phyloP scores from a whole-genome alignment of 1,140 invertebrate genomes.

The Teleopsis dalmanni region DNA sequence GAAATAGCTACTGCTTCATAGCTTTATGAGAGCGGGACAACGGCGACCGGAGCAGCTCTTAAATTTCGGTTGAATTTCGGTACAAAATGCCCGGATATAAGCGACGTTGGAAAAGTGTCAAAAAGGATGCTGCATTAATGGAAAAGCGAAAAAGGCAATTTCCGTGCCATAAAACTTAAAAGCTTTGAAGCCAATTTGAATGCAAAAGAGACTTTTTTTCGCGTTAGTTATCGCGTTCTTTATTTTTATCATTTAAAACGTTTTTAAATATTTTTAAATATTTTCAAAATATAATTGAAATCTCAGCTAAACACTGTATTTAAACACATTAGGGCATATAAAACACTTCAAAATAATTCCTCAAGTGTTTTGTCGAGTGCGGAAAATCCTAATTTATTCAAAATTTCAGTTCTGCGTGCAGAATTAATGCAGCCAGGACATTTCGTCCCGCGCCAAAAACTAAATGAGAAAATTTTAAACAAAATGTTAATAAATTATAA shows the following conservation, averaged over 20 bases:
- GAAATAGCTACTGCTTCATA: background rate
- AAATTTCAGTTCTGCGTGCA: too few species aligned
- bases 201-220: background rate
- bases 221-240: too few species aligned
- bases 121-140: constrained; percentile 4
- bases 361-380: background rate
- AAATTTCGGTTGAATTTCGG: constrained; percentile 2
- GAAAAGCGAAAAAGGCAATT: constrained; percentile 41
- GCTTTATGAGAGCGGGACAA: background rate
- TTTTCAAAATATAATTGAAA: background rate
- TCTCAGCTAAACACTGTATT: background rate
- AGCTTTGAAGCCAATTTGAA: constrained; percentile 24
- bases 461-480: too few species aligned
- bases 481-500: too few species aligned
- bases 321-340: background rate
- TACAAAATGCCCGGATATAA: background rate
- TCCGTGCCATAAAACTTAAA: constrained; percentile 40
- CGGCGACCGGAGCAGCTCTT: background rate
- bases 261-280: background rate
- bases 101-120: background rate
- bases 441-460: too few species aligned
- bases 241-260: too few species aligned
- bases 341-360: background rate
- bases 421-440: too few species aligned
- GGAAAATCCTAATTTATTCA: too few species aligned